Evolutionary conservation across 2,113 vertebrate species (phyloP), one percentile per base, ranked within the genome.

Genomic region (Pomatostomus ruficeps): DNA sequence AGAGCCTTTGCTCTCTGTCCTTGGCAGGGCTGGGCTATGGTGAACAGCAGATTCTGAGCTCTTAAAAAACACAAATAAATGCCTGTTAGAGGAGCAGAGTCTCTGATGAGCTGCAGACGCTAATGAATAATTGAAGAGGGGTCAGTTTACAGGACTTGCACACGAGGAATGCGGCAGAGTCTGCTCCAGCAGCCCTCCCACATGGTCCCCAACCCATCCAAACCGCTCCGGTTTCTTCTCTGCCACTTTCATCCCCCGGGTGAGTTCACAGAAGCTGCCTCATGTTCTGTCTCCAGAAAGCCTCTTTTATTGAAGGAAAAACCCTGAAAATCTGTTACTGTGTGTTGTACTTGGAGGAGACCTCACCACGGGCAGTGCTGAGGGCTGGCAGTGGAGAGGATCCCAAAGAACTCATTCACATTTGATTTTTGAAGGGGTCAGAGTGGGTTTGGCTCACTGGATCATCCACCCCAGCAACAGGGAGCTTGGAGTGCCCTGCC

Each of bases 121-220:
- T 54, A 29, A 93, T 91, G 94, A 96, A 94, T 97, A 96, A 97
- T 97, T 96, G 95, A 97, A 91, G 76, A 92, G 87, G 88, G 95
- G 93, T 97, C 96, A 89, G 93, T 74, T 97, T 95, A 93, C 96
- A 94, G 90, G 82, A 74, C 78, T 78, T 59, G 79, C 93, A 91
- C 88, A 66, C 0, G 8, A 93, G 95, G 94, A 96, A 94, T 92
- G 93, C 18, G 23, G 86, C 70, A 24, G 77, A 76, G 82, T 42
- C 89, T 81, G 76, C 68, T 90, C 42, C 1, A 40, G 6, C 78
- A 65, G 90, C 82, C 33, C 75, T 89, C 77, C 13, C 28, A 48
- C 94, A 14, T 8, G 43, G 35, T 20, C 8, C n/a, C 68, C 1
- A 1, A 21, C 43, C 57, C 61, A 11, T 46, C 87, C 4, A 20